Percentiles rank a stretch among this genome's conserved stretches.
Evolutionary conservation across 2,797 vertebrate genomes (phyloP).

Genomic region (Pseudomugil tenellus): DNA sequence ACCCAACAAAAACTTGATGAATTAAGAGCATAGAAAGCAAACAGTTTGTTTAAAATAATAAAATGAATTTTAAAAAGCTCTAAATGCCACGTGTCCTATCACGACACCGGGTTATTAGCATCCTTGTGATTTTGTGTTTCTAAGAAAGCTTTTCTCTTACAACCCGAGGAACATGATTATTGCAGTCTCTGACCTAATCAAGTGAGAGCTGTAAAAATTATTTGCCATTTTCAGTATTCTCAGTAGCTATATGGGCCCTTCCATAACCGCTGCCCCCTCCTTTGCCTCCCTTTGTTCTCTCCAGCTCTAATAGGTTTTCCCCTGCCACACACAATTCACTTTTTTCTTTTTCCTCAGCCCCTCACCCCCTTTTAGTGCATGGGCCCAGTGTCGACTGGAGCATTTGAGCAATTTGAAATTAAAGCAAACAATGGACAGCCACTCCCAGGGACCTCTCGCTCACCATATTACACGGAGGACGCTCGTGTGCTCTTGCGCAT

Average conservation of each 20-base stretch:
- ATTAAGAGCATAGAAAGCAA: not conserved
- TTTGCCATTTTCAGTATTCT: conserved; percentile 80
- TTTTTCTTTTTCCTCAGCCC: conserved; percentile 67
- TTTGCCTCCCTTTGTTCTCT: conserved; percentile 82
- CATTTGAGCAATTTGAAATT: conserved; percentile 87
- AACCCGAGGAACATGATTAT: conserved; percentile 57
- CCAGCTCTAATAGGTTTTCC: conserved; percentile 83
- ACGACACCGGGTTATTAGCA: conserved; percentile 29
- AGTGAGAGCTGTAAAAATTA: conserved; percentile 79
- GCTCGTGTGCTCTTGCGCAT: conserved; percentile 83
- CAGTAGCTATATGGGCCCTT: conserved; percentile 72
- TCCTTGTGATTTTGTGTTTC: conserved; percentile 44
- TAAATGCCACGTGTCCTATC: conserved; percentile 15
- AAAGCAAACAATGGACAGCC: conserved; percentile 85
- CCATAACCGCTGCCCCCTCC: conserved; percentile 69
- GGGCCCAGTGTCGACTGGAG: conserved; percentile 82
- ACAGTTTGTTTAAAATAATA: conserved; percentile 11
- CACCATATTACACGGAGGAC: conserved; percentile 83
- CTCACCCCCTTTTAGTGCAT: conserved; percentile 76
- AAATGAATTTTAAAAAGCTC: conserved; percentile 41
- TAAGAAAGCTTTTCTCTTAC: conserved; percentile 48
- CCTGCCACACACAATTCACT: conserved; percentile 81
- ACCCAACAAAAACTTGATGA: conserved; percentile 18
- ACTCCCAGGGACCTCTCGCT: conserved; percentile 83
- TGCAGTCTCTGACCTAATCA: conserved; percentile 74